Evolutionary conservation across 1,140 invertebrate genomes (phyloP), one percentile per base, ranked within the genome.

Genomic region (Notospermus geniculatus): DNA sequence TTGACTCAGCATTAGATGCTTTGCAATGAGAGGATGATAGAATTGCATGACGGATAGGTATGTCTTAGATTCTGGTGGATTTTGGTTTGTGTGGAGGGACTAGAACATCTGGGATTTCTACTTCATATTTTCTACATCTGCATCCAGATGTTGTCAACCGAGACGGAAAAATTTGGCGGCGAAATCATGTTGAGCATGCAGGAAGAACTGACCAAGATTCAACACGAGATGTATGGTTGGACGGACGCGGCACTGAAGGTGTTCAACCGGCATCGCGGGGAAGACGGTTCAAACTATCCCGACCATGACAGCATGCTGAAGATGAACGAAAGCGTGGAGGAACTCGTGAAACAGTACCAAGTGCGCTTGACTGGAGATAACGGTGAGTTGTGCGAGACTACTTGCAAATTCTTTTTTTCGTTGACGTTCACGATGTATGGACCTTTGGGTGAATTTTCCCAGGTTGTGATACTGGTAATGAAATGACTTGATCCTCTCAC

Each of bases 321-420:
- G 1, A 57, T 79, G 13, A 79, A 77, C 63, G 68, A 78, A 63
- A 73, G 71, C 60, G 67, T 80, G 17, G 72, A 76, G 23, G 57
- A 64, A 19, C 56, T 80, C 25, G 62, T 78, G 29, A 66, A 64
- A 52, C 79, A 81, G 64, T 80, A 76, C 60, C 69, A 74, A 25
- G 72, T 74, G 53, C 71, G 79, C 59, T 67, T 78, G n/a, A 80
- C 73, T 57, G 80, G 80, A 60, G 80, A 82, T 62, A 80, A 82
- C 71, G 80, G 79, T 79, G 57, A 64, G 71, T 62, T 2, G 17
- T 27, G 1, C 0, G n/a, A n/a, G n/a, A n/a, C n/a, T n/a, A n/a
- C n/a, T n/a, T n/a, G n/a, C n/a, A n/a, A n/a, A n/a, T n/a, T n/a
- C n/a, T n/a, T n/a, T n/a, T n/a, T n/a, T n/a, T n/a, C n/a, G n/a